phyloP scores from a whole-genome alignment of 2,797 vertebrate species.

The Catharus ustulatus region DNA sequence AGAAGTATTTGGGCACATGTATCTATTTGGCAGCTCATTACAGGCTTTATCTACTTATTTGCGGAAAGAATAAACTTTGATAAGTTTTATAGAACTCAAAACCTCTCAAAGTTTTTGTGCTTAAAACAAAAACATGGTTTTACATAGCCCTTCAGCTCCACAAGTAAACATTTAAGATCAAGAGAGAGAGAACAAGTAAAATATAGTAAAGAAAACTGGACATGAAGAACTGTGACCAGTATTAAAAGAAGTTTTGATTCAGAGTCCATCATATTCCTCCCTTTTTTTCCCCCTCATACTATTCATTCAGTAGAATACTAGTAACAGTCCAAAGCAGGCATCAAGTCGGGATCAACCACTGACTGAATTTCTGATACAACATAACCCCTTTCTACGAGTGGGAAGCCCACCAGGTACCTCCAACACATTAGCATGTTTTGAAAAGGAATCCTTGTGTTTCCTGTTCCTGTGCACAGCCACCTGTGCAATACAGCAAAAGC shows the following conservation, averaged over 20 bases:
- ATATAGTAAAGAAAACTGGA: background rate
- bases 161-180: background rate
- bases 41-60: background rate
- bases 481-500: background rate
- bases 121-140: background rate
- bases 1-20: background rate
- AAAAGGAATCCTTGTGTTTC: background rate
- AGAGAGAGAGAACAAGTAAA: background rate
- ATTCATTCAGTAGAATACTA: background rate
- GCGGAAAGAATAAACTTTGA: background rate
- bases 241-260: background rate
- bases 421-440: background rate
- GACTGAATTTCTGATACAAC: background rate
- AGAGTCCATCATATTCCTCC: background rate
- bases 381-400: background rate
- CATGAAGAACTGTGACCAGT: background rate
- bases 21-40: background rate
- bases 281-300: accelerated
- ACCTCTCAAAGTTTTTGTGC: background rate
- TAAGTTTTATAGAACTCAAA: background rate
- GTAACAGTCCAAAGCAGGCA: background rate
- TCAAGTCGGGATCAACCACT: background rate
- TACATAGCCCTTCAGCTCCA: background rate
- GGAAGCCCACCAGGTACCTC: background rate
- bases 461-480: background rate